Evolutionary conservation across 1,140 invertebrate genomes (phyloP), one percentile per base, ranked within the genome.

Genomic region (Rhagoletis zephyria): DNA sequence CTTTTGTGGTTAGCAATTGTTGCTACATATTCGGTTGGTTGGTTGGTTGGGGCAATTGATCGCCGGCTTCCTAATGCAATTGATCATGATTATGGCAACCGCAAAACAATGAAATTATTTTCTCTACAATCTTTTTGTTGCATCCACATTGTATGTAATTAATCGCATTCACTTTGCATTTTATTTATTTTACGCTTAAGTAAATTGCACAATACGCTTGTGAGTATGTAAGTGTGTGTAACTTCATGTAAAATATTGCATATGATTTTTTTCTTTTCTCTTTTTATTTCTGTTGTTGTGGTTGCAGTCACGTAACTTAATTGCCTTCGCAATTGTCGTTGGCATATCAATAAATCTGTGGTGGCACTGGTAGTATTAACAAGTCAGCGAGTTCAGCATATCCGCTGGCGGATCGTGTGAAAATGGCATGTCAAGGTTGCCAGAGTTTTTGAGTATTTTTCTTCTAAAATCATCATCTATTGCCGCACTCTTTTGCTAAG

Each of bases 1-100:
- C 67, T 70, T 63, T 63, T 74, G 40, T 48, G 42, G 40, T 74
- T 48, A 74, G 67, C 67, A 45, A 74, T 74, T 45, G 67, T 74
- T 74, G 67, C 42, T 30, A 30, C 30, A 30, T 60, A 60, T 6
- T 60, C 0, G 9, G 30, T 30, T 30, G 30, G 30, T 30, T 30
- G 30, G 30, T 30, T 30, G 30, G 30, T 30, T 30, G 30, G 30
- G 30, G n/a, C 51, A 81, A 81, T 81, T 81, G 48, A 81, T 81
- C 30, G 48, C 48, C 45, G 1, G 5, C 48, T 81, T 81, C 74
- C 74, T 81, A 81, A 30, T 81, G n/a, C 74, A 16, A 81, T 56
- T 48, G 74, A 81, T 81, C 48, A 56, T 56, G 48, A 56, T 56
- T 81, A 81, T 56, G n/a, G 2, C 56, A 56, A 81, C 74, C 74